Evolutionary conservation across 2,888 invertebrate species (phyloP).

Genomic region (Tigriopus californicus): DNA sequence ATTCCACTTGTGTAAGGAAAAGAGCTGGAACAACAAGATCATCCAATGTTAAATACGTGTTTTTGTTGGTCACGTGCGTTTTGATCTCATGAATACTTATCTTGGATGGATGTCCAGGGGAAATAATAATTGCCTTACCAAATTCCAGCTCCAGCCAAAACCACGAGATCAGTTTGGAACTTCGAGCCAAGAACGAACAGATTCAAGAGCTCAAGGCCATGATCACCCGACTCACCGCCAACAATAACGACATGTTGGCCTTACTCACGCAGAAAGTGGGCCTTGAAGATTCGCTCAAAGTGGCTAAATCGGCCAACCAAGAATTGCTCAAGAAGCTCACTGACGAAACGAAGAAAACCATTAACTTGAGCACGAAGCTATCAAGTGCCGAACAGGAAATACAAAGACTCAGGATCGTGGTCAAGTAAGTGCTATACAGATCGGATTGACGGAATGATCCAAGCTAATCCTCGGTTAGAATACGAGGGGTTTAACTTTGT

Average conservation of each 20-base stretch:
- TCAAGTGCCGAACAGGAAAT: background rate
- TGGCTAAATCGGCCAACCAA: background rate
- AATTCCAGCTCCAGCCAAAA: background rate
- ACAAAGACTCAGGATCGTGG: background rate
- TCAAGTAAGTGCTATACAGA: background rate
- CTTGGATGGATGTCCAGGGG: no score
- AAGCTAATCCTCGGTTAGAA: no score
- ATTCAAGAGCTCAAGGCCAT: background rate
- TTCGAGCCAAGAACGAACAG: background rate
- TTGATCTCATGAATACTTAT: no score
- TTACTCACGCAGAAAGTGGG: background rate
- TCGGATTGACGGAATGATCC: no score
- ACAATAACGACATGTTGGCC: slow-evolving; percentile 2
- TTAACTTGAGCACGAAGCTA: background rate
- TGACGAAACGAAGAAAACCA: background rate
- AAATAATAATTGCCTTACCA: background rate
- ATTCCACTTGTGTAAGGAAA: no score
- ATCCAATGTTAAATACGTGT: no score
- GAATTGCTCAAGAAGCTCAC: background rate
- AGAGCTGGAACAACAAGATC: no score
- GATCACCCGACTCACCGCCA: background rate
- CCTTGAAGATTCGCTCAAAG: background rate
- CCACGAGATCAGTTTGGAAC: background rate
- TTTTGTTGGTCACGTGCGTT: no score
- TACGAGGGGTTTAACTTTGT: no score